Evolutionary conservation across 2,797 vertebrate genomes (phyloP).

Genomic region (Dallia pectoralis): DNA sequence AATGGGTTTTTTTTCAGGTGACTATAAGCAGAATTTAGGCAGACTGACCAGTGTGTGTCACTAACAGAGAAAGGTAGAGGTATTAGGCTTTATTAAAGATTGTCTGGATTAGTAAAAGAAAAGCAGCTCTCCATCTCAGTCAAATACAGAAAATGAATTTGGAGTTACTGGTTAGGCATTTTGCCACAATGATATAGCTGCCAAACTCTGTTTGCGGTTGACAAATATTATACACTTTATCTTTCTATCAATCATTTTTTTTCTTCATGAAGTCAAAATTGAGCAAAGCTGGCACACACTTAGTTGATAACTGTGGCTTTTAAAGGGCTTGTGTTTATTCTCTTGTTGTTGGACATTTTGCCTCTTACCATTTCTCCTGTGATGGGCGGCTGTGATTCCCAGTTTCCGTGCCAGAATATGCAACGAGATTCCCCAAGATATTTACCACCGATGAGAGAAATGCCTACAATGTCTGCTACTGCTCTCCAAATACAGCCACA

Average conservation of each 20-base stretch:
- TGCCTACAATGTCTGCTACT: constrained; percentile 61
- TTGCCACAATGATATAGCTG: background rate
- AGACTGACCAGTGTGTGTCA: background rate
- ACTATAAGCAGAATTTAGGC: background rate
- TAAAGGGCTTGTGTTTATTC: constrained; percentile 5
- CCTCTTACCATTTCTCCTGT: constrained; percentile 13
- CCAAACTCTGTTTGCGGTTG: background rate
- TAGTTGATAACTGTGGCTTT: background rate
- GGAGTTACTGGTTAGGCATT: background rate
- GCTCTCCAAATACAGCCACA: constrained; percentile 55
- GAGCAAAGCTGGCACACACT: constrained; percentile 5
- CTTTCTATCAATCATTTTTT: background rate
- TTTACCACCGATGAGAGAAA: constrained; percentile 77
- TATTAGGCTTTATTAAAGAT: background rate
- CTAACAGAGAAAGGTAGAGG: background rate
- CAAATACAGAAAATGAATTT: background rate
- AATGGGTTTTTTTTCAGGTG: constrained; percentile 1
- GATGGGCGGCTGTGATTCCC: background rate
- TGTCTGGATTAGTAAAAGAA: background rate
- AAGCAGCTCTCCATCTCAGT: constrained; percentile 21
- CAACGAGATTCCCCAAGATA: constrained; percentile 72
- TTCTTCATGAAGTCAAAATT: constrained; percentile 7
- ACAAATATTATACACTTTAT: background rate
- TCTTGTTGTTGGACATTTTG: background rate
- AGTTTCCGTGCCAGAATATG: constrained; percentile 60